Base-by-base conservation (phyloP, 2,113 vertebrate species). In the Anoura caudifer region DNA sequence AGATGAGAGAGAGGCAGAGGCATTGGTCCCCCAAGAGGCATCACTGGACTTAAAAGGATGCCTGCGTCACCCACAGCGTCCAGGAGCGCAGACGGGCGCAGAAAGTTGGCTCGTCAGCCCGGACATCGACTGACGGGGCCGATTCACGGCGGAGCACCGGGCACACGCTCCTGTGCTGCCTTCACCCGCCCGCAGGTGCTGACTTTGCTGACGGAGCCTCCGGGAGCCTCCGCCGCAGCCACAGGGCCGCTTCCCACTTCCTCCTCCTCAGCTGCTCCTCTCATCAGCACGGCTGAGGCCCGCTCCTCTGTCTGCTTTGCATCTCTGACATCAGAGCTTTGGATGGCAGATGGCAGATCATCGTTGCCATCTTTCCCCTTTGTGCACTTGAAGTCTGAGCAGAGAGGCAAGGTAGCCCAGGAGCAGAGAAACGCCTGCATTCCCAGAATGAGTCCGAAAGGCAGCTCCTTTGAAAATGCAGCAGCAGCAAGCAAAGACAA, bases 201-300 rank as follows among this genome's bases (percentile, higher is more conserved):
- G 96, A 94, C 95, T 54, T 14, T 36, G 94, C 36, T 45, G 61
- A 50, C 2, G 9, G 77, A 91, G 28, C 36, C 82, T 31, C n/a
- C 38, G 9, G 9, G 77, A 91, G 28, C 36, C 82, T 31, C n/a
- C 38, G 9, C 85, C 24, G 2, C 92, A 91, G 95, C 70, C 93
- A 20, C 65, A 1, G 28, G 92, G 85, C 92, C 89, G 56, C 96
- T 67, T 79, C 70, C 96, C 91, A 95, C 96, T 94, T 97, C 97
- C 94, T 97, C 90, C 77, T 81, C 45, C 33, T 63, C 77, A 43
- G 0, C 31, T 3, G 86, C 75, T 82, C 50, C 82, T 67, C 89
- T 69, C 52, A 61, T 6, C 87, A 36, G 69, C 86, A 88, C 50
- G 38, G 43, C 41, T 28, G 4, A 43, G 61, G 56, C 47, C 79